Percentiles rank a stretch among this genome's conserved stretches.
Conservation (phyloP, 1,140 invertebrate genomes). For the Calephelis nemesis region DNA sequence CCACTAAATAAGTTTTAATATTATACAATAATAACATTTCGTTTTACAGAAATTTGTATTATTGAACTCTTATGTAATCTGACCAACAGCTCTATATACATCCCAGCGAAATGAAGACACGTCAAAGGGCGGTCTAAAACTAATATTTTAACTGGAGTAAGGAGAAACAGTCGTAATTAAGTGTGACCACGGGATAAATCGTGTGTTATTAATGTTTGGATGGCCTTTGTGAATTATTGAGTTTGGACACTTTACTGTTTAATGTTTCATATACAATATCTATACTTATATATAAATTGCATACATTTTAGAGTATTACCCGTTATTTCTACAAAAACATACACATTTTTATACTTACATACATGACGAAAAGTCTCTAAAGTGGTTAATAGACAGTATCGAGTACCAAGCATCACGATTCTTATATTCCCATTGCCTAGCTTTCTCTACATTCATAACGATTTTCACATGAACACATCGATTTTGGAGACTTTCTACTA, state of each 20-base stretch:
- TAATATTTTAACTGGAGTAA: slow-evolving; percentile 54
- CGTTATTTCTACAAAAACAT: too few relatives aligned
- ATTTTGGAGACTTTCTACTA: too few relatives aligned
- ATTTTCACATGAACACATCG: too few relatives aligned
- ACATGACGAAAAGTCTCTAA: too few relatives aligned
- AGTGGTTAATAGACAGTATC: too few relatives aligned
- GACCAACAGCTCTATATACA: slow-evolving; percentile 30
- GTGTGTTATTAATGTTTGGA: slow-evolving; percentile 48
- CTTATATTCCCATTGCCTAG: too few relatives aligned
- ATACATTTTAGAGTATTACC: too few relatives aligned
- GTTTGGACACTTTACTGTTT: slow-evolving; percentile 24
- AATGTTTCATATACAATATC: neutral
- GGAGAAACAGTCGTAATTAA: slow-evolving; percentile 43
- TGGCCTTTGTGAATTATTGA: slow-evolving; percentile 45
- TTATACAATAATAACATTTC: neutral
- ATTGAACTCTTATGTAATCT: neutral
- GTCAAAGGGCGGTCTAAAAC: slow-evolving; percentile 43
- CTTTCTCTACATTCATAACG: too few relatives aligned
- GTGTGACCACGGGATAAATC: slow-evolving; percentile 50
- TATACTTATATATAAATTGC: neutral
- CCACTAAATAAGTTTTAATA: neutral
- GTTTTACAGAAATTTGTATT: neutral
- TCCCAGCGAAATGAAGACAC: slow-evolving; percentile 27
- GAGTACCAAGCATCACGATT: too few relatives aligned
- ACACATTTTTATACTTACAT: too few relatives aligned